Base-by-base conservation (phyloP, 2,888 invertebrate species). In the Sicus ferrugineus region DNA sequence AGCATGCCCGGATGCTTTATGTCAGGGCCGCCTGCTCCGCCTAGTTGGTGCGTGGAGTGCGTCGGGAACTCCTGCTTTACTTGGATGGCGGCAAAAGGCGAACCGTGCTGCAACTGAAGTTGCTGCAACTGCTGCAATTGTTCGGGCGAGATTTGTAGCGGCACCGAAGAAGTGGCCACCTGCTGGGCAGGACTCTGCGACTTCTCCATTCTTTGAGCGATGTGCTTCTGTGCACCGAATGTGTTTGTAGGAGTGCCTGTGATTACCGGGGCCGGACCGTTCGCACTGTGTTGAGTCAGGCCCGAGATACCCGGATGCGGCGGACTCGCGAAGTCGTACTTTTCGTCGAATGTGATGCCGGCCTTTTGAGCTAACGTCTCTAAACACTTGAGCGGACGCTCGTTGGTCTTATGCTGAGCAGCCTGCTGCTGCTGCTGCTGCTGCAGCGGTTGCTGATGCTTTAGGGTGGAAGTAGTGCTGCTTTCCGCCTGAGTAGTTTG, bases 321-420 rank as follows among this genome's bases (percentile, higher is more conserved):
- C 54, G 81, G 77, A 89, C 83, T 69, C 88, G 90, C 90, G 71
- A 90, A 90, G 83, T 91, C 91, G 87, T 91, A 91, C 83, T 91
- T 91, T 81, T 91, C 91, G 80, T 91, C 91, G 78, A 91, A 90
- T 21, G 91, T 91, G 16, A 91, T 91, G 2, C 91, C 91, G 64
- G 91, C 91, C 76, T 91, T 91, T 79, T 91, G 90, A 16, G 91
- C 91, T 71, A 91, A 86, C 0, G 91, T 91, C 81, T 91, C 91
- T 73, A 91, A 83, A 78, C 91, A 91, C 88, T 91, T 91, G 65
- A 91, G 80, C 1, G 88, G 88, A 52, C 88, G 78, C 75, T 87
- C 87, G 75, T 75, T 74, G 72, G 56, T 65, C 68, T 73, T 76
- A 2, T 74, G 84, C 76, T 73, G 79, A 28, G 74, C 78, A 50